Conservation (phyloP, 1,140 invertebrate species). For the Drosophila prosaltans region DNA sequence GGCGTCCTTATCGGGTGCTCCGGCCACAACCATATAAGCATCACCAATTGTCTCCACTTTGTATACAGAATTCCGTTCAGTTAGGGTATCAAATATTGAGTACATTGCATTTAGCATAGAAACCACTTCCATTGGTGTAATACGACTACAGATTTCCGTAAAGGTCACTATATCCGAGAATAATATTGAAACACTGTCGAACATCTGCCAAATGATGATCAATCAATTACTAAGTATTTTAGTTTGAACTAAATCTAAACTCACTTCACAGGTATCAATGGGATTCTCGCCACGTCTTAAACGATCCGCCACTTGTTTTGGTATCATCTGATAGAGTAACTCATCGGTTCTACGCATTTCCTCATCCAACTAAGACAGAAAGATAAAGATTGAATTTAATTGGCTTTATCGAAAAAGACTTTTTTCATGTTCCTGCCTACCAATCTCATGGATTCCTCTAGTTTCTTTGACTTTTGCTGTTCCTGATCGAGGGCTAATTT, state of each 20-base stretch:
- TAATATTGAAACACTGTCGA: slow-evolving; percentile 96
- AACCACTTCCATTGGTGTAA: slow-evolving; percentile 98
- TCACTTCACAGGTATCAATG: slow-evolving; percentile 97
- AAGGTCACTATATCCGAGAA: slow-evolving; percentile 99
- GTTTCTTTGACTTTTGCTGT: slow-evolving; percentile 97
- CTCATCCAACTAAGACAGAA: slow-evolving; percentile 90
- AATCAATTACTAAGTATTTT: not conserved
- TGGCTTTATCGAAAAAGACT: not conserved
- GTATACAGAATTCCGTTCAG: slow-evolving; percentile 96
- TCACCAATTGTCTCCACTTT: slow-evolving; percentile 99
- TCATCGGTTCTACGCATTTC: slow-evolving; percentile 98
- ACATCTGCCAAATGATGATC: slow-evolving; percentile 86
- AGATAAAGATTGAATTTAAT: no score
- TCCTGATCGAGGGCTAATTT: slow-evolving; percentile 98
- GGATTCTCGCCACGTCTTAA: slow-evolving; percentile 95
- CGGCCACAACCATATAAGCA: slow-evolving; percentile 98
- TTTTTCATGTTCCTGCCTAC: slow-evolving; percentile 19
- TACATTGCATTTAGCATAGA: slow-evolving; percentile 99
- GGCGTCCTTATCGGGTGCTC: slow-evolving; percentile 94
- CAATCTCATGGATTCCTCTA: slow-evolving; percentile 96
- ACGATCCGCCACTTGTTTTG: slow-evolving; percentile 97
- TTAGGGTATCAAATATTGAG: slow-evolving; percentile 95
- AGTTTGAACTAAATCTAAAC: slow-evolving; percentile 14
- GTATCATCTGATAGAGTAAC: slow-evolving; percentile 99
- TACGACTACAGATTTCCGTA: slow-evolving; percentile 96